Base-by-base conservation (phyloP, 2,113 vertebrate species). In the Psophia crepitans region DNA sequence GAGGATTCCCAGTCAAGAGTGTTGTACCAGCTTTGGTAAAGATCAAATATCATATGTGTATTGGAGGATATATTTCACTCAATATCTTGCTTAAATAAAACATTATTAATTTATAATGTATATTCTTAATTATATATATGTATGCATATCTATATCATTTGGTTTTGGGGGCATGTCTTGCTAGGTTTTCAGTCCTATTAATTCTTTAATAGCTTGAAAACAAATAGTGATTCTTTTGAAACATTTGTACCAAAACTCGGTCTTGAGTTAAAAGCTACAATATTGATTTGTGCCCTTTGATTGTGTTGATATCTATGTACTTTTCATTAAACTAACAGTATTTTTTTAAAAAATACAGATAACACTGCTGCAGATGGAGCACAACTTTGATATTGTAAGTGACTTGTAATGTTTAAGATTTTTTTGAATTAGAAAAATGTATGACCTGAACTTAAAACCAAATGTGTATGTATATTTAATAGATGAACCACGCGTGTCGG, bases 361-460 rank as follows among this genome's bases (percentile, higher is more conserved):
- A 98, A 99, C 99, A 30, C 97, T 99, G 97, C 98, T 99, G 95
- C 99, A 99, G 97, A 99, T 99, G 99, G 99, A 99, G 95, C 99
- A 99, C 98, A 99, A 99, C 97, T 99, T 99, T 95, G 99, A 99
- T 97, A 99, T 99, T 98, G 99, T 99, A 98, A 99, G 99, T 99
- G 83, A 80, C 70, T 63, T 32, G 4, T 64, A 71, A 65, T 86
- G 27, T 69, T 75, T 14, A 30, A 71, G 12, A 39, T 12, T 7
- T 8, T 48, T 66, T 83, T 44, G 2, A 37, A 81, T 27, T 63
- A 14, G 0, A 39, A 14, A 84, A 71, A 24, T 28, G 4, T 41
- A 17, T 64, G 7, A 54, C 14, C 33, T 75, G 27, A 92, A 70
- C 26, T 77, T 37, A 70, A 84, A 78, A 21, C 2, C 33, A 32